These are phyloP conservation scores for Vesta saturnalis DNA, from an alignment of 2,888 invertebrate genomes.

Conservation along the genomic window DNA sequence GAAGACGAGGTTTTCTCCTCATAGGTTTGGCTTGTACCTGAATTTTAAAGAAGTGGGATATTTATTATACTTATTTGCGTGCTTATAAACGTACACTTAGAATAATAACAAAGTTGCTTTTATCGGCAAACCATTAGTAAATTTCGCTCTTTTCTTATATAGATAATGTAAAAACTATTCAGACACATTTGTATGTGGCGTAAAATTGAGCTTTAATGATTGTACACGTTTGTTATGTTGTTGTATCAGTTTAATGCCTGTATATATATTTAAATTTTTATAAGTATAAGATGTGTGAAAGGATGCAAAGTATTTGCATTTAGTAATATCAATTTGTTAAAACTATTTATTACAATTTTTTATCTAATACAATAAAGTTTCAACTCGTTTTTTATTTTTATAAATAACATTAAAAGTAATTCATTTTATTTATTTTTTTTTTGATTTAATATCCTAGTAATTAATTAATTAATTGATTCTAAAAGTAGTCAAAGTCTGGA, in stretches of 20 bases:
- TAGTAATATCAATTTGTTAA: slow-evolving; percentile 29
- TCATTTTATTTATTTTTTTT: too few relatives aligned
- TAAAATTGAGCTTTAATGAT: slow-evolving; percentile 3
- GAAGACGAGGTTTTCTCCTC: slow-evolving; percentile 26
- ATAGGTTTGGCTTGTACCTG: slow-evolving; percentile 35
- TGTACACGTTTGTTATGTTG: slow-evolving; percentile 6
- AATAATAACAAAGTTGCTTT: neutral
- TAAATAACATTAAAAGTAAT: too few relatives aligned
- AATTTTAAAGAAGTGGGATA: slow-evolving; percentile 30
- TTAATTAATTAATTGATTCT: too few relatives aligned
- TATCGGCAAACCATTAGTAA: neutral
- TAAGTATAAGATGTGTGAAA: slow-evolving; percentile 5
- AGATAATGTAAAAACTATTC: neutral
- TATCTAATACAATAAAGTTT: slow-evolving; percentile 33
- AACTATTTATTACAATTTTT: slow-evolving; percentile 35
- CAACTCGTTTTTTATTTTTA: neutral
- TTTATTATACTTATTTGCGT: slow-evolving; percentile 25
- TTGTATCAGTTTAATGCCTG: neutral
- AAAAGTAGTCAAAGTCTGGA: too few relatives aligned
- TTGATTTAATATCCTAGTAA: too few relatives aligned
- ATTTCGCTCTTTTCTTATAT: neutral
- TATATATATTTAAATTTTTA: slow-evolving; percentile 3
- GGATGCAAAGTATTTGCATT: slow-evolving; percentile 6
- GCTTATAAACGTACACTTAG: slow-evolving; percentile 10
- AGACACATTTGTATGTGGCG: neutral